These are phyloP conservation scores for Lypha dubia DNA, from an alignment of 2,888 invertebrate species.

Conservation along the genomic window DNA sequence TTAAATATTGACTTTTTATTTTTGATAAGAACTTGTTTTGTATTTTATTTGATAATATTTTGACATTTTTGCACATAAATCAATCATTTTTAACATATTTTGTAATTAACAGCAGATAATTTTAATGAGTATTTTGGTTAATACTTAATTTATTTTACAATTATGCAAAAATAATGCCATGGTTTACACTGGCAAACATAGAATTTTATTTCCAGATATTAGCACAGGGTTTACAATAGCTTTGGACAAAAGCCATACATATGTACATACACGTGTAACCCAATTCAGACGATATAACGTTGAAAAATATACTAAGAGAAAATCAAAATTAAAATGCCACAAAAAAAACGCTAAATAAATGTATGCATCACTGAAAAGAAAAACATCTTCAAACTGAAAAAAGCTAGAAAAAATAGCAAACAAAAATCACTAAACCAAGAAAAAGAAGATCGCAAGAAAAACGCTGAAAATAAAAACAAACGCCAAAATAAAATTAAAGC, in stretches of 20 bases:
- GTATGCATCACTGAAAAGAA: too few species aligned
- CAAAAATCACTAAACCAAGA: too few species aligned
- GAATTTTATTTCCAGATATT: background rate
- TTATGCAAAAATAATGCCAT: constrained; percentile 47
- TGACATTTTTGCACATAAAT: constrained; percentile 66
- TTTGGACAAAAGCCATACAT: background rate
- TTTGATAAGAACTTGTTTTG: constrained; percentile 47
- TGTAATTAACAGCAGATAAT: constrained; percentile 60
- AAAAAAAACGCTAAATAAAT: too few species aligned
- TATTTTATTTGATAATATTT: constrained; percentile 38
- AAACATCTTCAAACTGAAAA: too few species aligned
- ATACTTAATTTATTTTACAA: constrained; percentile 26
- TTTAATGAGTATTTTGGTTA: constrained; percentile 48
- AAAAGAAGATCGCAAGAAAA: too few species aligned
- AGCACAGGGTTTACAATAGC: background rate
- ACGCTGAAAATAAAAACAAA: too few species aligned
- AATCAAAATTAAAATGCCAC: too few species aligned
- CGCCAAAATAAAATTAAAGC: too few species aligned
- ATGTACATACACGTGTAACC: too few species aligned
- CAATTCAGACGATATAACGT: too few species aligned
- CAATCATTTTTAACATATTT: constrained; percentile 58
- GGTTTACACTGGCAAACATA: constrained; percentile 3
- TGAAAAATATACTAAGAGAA: too few species aligned
- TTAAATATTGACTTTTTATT: constrained; percentile 55
- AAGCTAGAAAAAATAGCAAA: too few species aligned